Evolutionary conservation across 1,140 invertebrate genomes (phyloP).

Genomic region (Hylaeus volcanicus): DNA sequence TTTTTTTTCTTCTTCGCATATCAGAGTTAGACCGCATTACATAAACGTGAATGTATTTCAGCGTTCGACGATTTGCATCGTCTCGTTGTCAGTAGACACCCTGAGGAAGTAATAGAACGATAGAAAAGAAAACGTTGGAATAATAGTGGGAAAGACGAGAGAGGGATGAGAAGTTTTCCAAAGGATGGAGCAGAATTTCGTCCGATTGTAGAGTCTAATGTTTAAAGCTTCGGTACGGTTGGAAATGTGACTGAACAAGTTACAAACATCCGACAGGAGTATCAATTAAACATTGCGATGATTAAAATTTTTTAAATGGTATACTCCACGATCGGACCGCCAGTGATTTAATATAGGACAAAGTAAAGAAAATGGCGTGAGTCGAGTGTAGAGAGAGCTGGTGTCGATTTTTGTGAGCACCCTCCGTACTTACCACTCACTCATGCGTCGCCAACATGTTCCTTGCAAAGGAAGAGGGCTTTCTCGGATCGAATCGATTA

Average conservation of each 20-base stretch:
- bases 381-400: conserved; percentile 72
- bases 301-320: neutral
- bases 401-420: conserved; percentile 66
- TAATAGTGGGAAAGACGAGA: conserved; percentile 28
- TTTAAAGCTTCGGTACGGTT: neutral
- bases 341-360: conserved; percentile 35
- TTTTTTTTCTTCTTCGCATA: conserved; percentile 16
- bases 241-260: neutral
- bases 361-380: conserved; percentile 68
- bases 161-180: conserved; percentile 20
- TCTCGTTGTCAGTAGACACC: conserved; percentile 62
- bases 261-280: neutral
- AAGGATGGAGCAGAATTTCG: conserved; percentile 6
- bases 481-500: conserved; percentile 66
- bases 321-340: conserved; percentile 37
- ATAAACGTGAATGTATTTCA: neutral
- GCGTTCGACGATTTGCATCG: neutral
- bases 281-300: neutral
- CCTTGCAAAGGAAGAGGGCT: conserved; percentile 73
- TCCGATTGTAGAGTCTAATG: conserved; percentile 42
- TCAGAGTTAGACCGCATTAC: conserved; percentile 1
- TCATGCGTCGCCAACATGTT: conserved; percentile 77
- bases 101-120: conserved; percentile 51
- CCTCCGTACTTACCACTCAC: conserved; percentile 80
- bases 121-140: conserved; percentile 40